phyloP scores from a whole-genome alignment of 1,140 invertebrate species.

The Ptiloglossa arizonensis region DNA sequence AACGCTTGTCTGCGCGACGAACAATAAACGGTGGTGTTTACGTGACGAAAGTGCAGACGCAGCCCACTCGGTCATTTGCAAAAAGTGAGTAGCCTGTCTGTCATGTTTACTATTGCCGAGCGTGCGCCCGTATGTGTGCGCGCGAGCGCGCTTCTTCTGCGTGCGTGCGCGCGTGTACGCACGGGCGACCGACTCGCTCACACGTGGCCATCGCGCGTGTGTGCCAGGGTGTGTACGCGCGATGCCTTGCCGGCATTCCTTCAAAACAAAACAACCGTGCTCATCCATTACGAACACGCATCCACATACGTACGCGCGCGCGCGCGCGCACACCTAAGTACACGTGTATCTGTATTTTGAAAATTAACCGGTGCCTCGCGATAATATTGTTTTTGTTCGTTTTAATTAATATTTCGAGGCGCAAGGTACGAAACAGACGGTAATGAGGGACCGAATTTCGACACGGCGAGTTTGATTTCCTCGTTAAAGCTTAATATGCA shows the following conservation, averaged over 20 bases:
- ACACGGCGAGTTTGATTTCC: background rate
- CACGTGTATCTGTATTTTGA: background rate
- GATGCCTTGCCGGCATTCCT: constrained; percentile 47
- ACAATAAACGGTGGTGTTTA: constrained; percentile 52
- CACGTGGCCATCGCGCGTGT: background rate
- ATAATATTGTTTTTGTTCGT: constrained; percentile 34
- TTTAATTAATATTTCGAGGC: constrained; percentile 38
- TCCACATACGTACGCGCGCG: background rate
- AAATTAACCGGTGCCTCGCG: background rate
- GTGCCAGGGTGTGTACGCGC: background rate
- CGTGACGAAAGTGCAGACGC: constrained; percentile 70
- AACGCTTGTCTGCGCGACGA: constrained; percentile 37
- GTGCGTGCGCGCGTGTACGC: background rate
- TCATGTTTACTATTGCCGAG: constrained; percentile 8
- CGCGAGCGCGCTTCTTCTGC: too few species aligned
- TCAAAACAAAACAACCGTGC: constrained; percentile 57
- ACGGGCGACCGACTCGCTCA: background rate
- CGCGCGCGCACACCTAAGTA: background rate
- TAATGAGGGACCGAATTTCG: constrained; percentile 15
- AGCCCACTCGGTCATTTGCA: constrained; percentile 59
- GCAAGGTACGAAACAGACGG: background rate
- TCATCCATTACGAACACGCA: constrained; percentile 43
- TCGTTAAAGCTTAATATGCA: background rate
- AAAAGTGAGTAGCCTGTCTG: constrained; percentile 66
- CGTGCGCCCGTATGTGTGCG: background rate